Evolutionary conservation across 53 echinoderm and acorn worm species (phyloP).

Genomic region (Mesocentrotus franciscanus): DNA sequence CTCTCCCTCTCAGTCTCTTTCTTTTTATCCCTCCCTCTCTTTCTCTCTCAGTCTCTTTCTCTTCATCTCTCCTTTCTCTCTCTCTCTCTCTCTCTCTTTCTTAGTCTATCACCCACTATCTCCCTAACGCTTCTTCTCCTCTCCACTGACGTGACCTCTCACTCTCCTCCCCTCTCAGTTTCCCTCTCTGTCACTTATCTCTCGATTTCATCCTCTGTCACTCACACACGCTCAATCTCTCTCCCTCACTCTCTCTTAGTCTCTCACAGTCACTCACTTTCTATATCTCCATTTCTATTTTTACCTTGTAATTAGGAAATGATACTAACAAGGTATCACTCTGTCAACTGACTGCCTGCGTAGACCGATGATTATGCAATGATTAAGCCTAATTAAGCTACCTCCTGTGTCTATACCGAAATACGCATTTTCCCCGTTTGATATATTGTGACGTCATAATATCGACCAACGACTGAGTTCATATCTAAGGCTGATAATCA

Average conservation of each 20-base stretch:
- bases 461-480: background rate
- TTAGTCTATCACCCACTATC: no score
- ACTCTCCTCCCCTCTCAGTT: background rate
- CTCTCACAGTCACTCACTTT: background rate
- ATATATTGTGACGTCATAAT: slow-evolving; percentile 16
- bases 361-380: background rate
- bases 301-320: background rate
- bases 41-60: background rate
- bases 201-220: background rate
- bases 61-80: no score
- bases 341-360: background rate
- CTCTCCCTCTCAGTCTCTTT: background rate
- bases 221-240: background rate
- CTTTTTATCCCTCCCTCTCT: background rate
- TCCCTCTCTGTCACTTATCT: no score
- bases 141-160: no score
- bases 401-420: slow-evolving; percentile 5
- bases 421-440: background rate
- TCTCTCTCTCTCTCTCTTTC: no score
- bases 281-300: background rate
- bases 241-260: background rate
- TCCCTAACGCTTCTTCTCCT: no score
- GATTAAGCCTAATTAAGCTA: slow-evolving; percentile 5
- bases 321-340: background rate
- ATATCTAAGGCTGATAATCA: slow-evolving; percentile 32